These are phyloP conservation scores for Neolamprologus cancellatus DNA, from an alignment of 2,113 vertebrate species.

Conservation along the genomic window DNA sequence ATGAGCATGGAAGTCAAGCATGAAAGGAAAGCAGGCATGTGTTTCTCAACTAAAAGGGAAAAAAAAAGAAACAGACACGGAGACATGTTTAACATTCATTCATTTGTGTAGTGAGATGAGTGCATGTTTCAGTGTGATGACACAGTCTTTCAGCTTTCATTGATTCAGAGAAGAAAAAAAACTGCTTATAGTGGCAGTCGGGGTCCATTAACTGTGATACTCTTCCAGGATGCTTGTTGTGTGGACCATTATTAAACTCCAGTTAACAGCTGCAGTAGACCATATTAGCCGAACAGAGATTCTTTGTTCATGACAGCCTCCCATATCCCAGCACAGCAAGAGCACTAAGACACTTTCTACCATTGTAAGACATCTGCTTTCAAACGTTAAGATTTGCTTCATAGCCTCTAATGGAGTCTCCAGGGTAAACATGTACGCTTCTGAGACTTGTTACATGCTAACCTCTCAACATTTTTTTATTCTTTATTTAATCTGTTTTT, in stretches of 20 bases:
- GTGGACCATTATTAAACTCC: slow-evolving; percentile 58
- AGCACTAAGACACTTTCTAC: slow-evolving; percentile 20
- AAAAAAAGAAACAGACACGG: neutral
- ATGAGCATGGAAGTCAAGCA: slow-evolving; percentile 6
- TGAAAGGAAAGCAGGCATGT: neutral
- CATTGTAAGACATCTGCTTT: slow-evolving; percentile 56
- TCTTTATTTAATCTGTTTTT: neutral
- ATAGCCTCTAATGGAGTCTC: slow-evolving; percentile 32
- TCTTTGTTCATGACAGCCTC: slow-evolving; percentile 41
- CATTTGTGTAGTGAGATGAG: slow-evolving; percentile 6
- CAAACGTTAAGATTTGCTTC: slow-evolving; percentile 43
- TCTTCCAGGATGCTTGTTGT: slow-evolving; percentile 44
- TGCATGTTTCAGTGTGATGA: slow-evolving; percentile 20
- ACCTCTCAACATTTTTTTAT: neutral
- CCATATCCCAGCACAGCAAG: slow-evolving; percentile 35
- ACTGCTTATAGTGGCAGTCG: slow-evolving; percentile 41
- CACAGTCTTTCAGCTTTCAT: slow-evolving; percentile 23
- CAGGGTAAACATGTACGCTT: slow-evolving; percentile 34
- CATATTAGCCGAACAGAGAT: slow-evolving; percentile 37
- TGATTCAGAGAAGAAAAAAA: slow-evolving; percentile 24
- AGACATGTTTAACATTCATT: slow-evolving; percentile 21
- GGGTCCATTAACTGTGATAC: slow-evolving; percentile 49
- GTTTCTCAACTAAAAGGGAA: neutral
- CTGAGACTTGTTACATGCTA: neutral
- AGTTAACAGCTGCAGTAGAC: slow-evolving; percentile 53